These are phyloP conservation scores for Rhynchophorus ferrugineus DNA, from an alignment of 1,140 invertebrate species.

Conservation along the genomic window DNA sequence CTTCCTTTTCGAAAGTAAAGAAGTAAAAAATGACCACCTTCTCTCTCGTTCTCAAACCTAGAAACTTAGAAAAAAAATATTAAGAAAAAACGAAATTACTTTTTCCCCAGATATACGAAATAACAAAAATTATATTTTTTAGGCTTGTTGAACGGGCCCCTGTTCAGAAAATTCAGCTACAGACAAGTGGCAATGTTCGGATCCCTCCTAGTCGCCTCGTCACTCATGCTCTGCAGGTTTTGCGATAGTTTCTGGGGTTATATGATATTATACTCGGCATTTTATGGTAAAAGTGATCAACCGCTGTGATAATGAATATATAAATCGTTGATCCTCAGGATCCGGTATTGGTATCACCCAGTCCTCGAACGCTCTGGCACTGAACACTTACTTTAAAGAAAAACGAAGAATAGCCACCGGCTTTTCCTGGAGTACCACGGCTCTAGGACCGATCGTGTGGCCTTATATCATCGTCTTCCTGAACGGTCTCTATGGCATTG, in stretches of 20 bases:
- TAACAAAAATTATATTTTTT: too few relatives aligned
- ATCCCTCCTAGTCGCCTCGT: conserved; percentile 42
- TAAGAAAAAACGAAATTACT: too few relatives aligned
- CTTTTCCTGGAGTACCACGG: conserved; percentile 42
- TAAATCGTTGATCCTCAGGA: conserved; percentile 39
- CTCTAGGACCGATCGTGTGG: conserved; percentile 43
- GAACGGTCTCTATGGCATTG: conserved; percentile 37
- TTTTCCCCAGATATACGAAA: too few relatives aligned
- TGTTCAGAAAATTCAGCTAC: conserved; percentile 55
- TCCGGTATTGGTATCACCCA: conserved; percentile 52
- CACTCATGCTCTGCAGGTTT: conserved; percentile 48
- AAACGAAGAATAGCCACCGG: conserved; percentile 42
- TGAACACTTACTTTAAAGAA: conserved; percentile 45
- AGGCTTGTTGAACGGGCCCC: conserved; percentile 58
- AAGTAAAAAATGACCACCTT: too few relatives aligned
- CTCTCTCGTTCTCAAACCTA: too few relatives aligned
- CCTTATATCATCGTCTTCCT: conserved; percentile 40
- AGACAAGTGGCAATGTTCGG: conserved; percentile 55
- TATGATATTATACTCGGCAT: conserved; percentile 43
- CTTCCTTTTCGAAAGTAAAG: too few relatives aligned
- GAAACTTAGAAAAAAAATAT: too few relatives aligned
- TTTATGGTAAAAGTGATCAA: conserved; percentile 26
- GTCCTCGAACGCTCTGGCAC: conserved; percentile 47
- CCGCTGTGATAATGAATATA: neutral
- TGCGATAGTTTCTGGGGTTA: conserved; percentile 51